A percentile compares a stretch with the other conserved stretches of the same genome.
Conservation (phyloP, 1,140 invertebrate genomes). For the Drosophila burlai region DNA sequence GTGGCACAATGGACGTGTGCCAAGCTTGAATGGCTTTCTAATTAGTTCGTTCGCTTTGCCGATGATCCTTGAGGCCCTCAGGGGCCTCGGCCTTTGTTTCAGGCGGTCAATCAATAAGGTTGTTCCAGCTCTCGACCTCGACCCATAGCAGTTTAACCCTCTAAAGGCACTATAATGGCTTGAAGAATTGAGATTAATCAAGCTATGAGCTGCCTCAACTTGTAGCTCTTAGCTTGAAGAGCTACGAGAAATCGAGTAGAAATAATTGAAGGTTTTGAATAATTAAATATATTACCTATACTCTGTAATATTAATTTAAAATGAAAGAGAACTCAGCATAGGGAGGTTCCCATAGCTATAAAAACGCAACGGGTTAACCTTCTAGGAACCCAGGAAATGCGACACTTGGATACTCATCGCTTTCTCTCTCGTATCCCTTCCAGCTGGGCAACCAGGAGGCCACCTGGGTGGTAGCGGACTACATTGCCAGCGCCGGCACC, state of each 20-base stretch:
- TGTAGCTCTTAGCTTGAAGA: background rate
- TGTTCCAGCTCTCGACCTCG: slow-evolving; percentile 49
- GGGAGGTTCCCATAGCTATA: background rate
- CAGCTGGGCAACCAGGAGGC: slow-evolving; percentile 91
- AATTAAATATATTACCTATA: background rate
- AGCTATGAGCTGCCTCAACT: background rate
- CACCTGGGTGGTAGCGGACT: slow-evolving; percentile 94
- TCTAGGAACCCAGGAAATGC: background rate
- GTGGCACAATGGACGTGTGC: slow-evolving; percentile 48
- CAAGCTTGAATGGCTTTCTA: slow-evolving; percentile 74
- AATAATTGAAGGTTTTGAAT: background rate
- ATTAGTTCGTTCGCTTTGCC: slow-evolving; percentile 71
- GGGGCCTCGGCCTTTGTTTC: slow-evolving; percentile 54
- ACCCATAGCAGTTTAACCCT: slow-evolving; percentile 40
- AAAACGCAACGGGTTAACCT: slow-evolving; percentile 22
- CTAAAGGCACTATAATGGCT: slow-evolving; percentile 16
- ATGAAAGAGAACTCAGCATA: background rate
- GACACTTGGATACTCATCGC: slow-evolving; percentile 32
- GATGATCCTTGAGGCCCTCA: slow-evolving; percentile 67
- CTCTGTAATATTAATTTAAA: background rate
- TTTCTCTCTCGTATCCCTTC: slow-evolving; percentile 43
- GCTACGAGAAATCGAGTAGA: background rate
- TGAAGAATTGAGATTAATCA: slow-evolving; percentile 9
- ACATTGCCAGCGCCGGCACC: slow-evolving; percentile 89
- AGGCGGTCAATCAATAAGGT: slow-evolving; percentile 72